Base-by-base conservation (phyloP, 1,140 invertebrate species). In the Megalonaias nervosa region DNA sequence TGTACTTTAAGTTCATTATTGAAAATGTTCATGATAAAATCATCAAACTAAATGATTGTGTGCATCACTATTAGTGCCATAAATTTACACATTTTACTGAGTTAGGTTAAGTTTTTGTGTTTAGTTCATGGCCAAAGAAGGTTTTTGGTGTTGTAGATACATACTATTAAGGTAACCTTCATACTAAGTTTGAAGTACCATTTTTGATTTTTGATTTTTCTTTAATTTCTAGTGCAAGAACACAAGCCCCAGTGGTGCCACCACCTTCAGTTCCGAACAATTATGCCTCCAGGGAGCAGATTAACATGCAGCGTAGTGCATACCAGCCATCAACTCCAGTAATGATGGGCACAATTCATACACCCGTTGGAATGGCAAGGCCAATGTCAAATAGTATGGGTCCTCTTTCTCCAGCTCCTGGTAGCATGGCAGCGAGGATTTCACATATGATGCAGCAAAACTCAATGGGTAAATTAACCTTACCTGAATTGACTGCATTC, bases 191-290 rank as follows among this genome's bases (percentile, higher is more conserved):
- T 48, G 38, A 48, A 6, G 6, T 48, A 48, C 38, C 38, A 9
- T 48, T 48, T 38, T 48, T 0, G 38, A 48, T 48, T 6, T 48
- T 48, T 48, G 6, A 48, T 48, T 48, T 48, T 48, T 31, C 26
- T 31, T 48, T 48, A 6, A 48, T 48, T 48, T 48, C 38, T 48
- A 48, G 38, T 48, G 21, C 19, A 91, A 93, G 97, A 80, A 97
- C 97, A 26, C 96, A 87, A 48, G 89, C 96, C 19, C 97, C 97
- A 15, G 96, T 96, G 60, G 97, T 99, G 19, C 97, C 97, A 55
- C 98, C 98, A 14, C 97, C 97, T 17, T 88, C 92, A 74, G 92
- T 98, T 69, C 97, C 97, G 9, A 95, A 95, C 1, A 57, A 56
- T 17, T 71, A 77, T 67, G 70, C 70, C 19, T 65, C 68, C 4